Evolutionary conservation across 2,888 invertebrate species (phyloP).

Genomic region (Melieria crassipennis): DNA sequence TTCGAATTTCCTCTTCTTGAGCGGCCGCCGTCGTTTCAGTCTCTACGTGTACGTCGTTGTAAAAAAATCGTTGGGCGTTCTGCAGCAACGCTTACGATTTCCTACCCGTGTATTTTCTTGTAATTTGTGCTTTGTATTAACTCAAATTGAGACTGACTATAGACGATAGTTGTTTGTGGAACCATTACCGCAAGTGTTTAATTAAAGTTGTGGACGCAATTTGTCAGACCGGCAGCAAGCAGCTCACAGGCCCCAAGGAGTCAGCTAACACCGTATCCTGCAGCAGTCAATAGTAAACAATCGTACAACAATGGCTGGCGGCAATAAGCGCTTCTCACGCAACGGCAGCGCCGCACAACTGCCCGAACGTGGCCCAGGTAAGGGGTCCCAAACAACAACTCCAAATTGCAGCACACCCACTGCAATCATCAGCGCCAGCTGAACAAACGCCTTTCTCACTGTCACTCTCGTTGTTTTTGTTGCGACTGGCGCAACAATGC

Average conservation of each 20-base stretch:
- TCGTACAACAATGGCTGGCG: slow-evolving; percentile 59
- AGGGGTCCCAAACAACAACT: slow-evolving; percentile 32
- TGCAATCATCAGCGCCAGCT: too few species aligned
- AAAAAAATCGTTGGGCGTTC: slow-evolving; percentile 55
- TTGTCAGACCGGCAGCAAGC: neutral
- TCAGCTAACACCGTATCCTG: slow-evolving; percentile 13
- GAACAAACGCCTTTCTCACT: too few species aligned
- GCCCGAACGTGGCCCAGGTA: slow-evolving; percentile 67
- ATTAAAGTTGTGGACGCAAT: slow-evolving; percentile 40
- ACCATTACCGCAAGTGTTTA: slow-evolving; percentile 17
- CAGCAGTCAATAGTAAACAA: slow-evolving; percentile 10
- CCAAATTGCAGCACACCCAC: too few species aligned
- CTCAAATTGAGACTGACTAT: too few species aligned
- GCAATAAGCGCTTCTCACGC: slow-evolving; percentile 59
- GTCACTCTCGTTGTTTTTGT: too few species aligned
- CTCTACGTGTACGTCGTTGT: slow-evolving; percentile 55
- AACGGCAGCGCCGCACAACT: slow-evolving; percentile 59
- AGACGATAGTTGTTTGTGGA: slow-evolving; percentile 9
- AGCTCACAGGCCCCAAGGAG: slow-evolving; percentile 31
- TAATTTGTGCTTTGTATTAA: too few species aligned
- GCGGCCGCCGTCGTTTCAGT: slow-evolving; percentile 48
- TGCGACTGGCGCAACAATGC: too few species aligned
- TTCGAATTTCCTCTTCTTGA: slow-evolving; percentile 40
- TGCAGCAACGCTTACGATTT: slow-evolving; percentile 58
- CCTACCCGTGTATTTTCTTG: slow-evolving; percentile 14